These are phyloP conservation scores for Phymanthus crucifer DNA, from an alignment of 92 coral and sea anemone genomes.

Conservation along the genomic window DNA sequence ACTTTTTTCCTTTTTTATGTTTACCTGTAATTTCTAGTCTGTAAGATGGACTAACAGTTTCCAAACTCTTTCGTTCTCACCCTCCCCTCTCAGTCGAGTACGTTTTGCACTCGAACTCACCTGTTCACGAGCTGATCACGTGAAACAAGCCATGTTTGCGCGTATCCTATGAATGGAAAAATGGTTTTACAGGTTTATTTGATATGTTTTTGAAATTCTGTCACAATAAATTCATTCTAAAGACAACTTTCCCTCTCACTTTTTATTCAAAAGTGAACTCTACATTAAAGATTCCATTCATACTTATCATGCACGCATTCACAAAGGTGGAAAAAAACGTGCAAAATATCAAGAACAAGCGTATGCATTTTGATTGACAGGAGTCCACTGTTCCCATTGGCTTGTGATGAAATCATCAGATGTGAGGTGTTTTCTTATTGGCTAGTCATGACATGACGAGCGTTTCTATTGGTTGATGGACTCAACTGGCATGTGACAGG, in stretches of 20 bases:
- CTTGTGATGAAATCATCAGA: neutral
- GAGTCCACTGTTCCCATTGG: neutral
- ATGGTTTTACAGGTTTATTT: neutral
- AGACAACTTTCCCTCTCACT: neutral
- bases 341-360: neutral
- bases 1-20: too few species aligned
- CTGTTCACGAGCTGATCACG: neutral
- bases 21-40: neutral
- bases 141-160: neutral
- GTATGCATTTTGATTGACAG: neutral
- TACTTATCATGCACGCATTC: neutral
- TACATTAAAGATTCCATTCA: neutral
- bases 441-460: neutral
- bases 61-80: neutral
- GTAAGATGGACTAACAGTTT: neutral
- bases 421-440: neutral
- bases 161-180: neutral
- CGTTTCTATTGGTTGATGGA: neutral
- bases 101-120: neutral
- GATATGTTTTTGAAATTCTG: neutral
- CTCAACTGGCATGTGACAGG: neutral
- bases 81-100: neutral
- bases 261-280: neutral
- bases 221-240: neutral
- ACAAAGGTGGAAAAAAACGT: neutral